Base-by-base conservation (phyloP, 2,888 invertebrate genomes). In the Lasioglossum villosulum region DNA sequence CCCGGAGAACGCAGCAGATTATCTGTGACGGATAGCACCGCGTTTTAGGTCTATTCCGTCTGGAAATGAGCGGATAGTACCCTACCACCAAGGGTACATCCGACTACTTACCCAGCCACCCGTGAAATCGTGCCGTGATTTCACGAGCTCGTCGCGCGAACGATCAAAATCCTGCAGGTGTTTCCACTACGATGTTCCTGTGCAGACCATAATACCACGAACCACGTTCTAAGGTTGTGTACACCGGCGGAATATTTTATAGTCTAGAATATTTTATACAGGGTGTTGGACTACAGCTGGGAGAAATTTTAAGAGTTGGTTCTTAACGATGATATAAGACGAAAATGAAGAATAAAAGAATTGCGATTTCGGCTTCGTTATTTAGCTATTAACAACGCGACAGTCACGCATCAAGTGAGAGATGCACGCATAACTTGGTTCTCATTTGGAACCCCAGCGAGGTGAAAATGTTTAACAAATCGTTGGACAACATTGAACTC, bases 11-110 rank as follows among this genome's bases (percentile, higher is more conserved):
- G 70, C 75, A 74, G 66, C 39, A 83, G 86, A 87, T 83, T 86
- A 86, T 86, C 83, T 56, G 73, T 86, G 83, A 83, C 81, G 81
- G 78, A 83, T 86, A 81, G 79, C 73, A 14, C 10, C 42, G 59
- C 74, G 74, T 78, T 83, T 79, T 83, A 77, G 80, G 78, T 86
- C 71, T 77, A 77, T 77, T 76, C 76, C 68, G 37, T 37, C 45
- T 45, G 78, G 78, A 83, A 83, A 87, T 76, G 83, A 83, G 72
- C 78, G 83, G 74, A 82, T 76, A 70, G 27, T 80, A 56, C 19
- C 16, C 37, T 68, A 37, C 78, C 48, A 63, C 68, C 48, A 16
- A 72, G 8, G 73, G 63, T 68, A 72, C 75, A 48, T 70, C 45
- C 52, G 39, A 73, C 56, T 73, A 30, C 30, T 75, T 52, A 45